Evolutionary conservation across 2,888 invertebrate genomes (phyloP), one percentile per base, ranked within the genome.

Genomic region (Ophion obscuratus): DNA sequence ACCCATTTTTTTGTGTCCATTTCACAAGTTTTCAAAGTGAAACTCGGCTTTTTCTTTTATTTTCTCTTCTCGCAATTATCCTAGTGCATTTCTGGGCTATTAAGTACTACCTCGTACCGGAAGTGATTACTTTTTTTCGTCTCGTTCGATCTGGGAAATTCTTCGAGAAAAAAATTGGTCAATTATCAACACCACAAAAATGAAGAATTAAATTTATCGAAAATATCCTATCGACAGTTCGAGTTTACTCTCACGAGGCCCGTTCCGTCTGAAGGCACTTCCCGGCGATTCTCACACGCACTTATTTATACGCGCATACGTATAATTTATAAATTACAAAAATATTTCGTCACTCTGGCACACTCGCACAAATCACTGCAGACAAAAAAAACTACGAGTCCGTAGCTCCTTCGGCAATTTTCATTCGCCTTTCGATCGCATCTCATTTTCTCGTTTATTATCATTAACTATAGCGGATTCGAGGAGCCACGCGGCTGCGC

Each of bases 271-370:
- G 36, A 67, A 83, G 76, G 83, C 76, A 76, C 44, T 53, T 68
- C 66, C 7, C 40, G 68, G 76, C 36, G 14, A 66, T 67, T 36
- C 53, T 73, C 64, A 59, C 47, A n/a, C 53, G 40, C 31, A 47
- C 44, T 70, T 75, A 80, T 24, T 59, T 74, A 79, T 67, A 67
- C 61, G 24, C 11, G 24, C 27, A 20, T 66, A 67, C 76, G 31
- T 73, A 71, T 82, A 73, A 82, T 87, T 68, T 82, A 89, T 89
- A 79, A 88, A 86, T 89, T 90, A 89, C 87, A 91, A 91, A 91
- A 91, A 91, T 90, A 91, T 87, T 88, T 84, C 90, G 79, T 87
- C 85, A 40, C 75, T 75, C 78, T 77, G 66, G n/a, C 71, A 47
- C 77, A 81, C 53, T 53, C 71, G 57, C 24, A 24, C 53, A 53